Evolutionary conservation across 2,797 vertebrate species (phyloP), one percentile per base, ranked within the genome.

Genomic region (Crocidura indochinensis): DNA sequence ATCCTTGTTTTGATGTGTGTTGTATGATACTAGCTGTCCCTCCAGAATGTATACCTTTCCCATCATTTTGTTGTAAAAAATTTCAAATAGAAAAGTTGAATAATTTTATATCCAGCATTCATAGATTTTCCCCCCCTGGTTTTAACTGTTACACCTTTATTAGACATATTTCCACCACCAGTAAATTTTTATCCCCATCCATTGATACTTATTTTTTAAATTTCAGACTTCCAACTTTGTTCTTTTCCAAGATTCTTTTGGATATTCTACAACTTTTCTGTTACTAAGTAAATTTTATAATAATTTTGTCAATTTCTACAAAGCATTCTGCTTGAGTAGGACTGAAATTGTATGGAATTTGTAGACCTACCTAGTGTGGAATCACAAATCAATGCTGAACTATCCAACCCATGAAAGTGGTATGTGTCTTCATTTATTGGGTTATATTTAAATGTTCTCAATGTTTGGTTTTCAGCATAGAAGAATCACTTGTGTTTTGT

Each of bases 401-500:
- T 71, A 73, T 20, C 26, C 49, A 93, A 8, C 78, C 46, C 69
- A 73, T 84, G 73, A 84, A 78, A 62, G 72, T 46, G 53, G 8
- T 71, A 72, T 73, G n/a, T 79, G 22, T 79, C 73, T 67, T 6
- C 56, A 64, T 83, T 72, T 77, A 88, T 88, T 60, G 88, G 44
- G 27, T 88, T 87, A 26, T 31, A 51, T 79, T 84, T 68, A 87
- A 78, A 69, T 84, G 75, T 9, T 79, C 44, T 91, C 51, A 88
- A 69, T 88, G 17, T 31, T 67, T 68, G 73, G 53, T 82, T 90
- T 78, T 76, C 49, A 80, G 69, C 67, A 81, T 47, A 49, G 38
- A 81, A 47, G 62, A 74, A 60, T 87, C 75, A 51, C 10, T 38
- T 64, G 29, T 75, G 15, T 56, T 67, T 56, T 83, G 27, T 31